Evolutionary conservation across 1,140 invertebrate genomes (phyloP), one percentile per base, ranked within the genome.

Genomic region (Drosophila cardini): DNA sequence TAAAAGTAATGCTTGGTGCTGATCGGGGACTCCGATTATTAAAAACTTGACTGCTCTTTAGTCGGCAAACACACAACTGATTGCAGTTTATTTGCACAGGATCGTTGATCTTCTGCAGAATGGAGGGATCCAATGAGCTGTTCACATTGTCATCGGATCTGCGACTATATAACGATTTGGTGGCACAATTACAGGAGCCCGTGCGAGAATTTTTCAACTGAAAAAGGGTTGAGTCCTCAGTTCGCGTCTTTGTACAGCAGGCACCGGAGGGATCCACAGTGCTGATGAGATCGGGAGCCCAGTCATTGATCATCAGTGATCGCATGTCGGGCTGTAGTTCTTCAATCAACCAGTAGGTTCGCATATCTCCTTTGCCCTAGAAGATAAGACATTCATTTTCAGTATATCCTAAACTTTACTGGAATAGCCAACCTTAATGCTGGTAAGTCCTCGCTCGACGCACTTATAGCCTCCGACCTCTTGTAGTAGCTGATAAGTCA

Each of bases 321-420:
- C 46, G 53, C 2, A 62, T 58, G n/a, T 85, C 78, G 1, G 76
- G 26, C 10, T 77, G 63, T 7, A 75, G 46, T 30, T 74, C 76
- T 2, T 90, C 94, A 13, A 93, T 93, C 10, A 98, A 83, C 96
- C 97, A 98, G 91, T 95, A 97, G 0, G 96, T 97, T 81, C 95
- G 94, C 95, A 97, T 96, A 79, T 96, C 94, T 9, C 97, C 97
- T 93, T 98, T 98, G 4, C 97, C 97, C 96, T 97, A 78, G 10
- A 92, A 91, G 1, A 4, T 1, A 1, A 4, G 1, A 18, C 1
- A 2, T 21, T 26, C 8, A 56, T 2, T 40, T 18, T 4, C 1
- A n/a, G 3, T 38, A 4, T 38, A 10, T 4, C 1, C 36, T 4
- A 38, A 38, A 3, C 36, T n/a, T 38, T n/a, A 4, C 11, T 38